Percentiles rank a stretch among this genome's conserved stretches.
phyloP scores from a whole-genome alignment of 37 sponge, comb jelly and placozoan genomes.

The Halisarca cf. caerulea region DNA sequence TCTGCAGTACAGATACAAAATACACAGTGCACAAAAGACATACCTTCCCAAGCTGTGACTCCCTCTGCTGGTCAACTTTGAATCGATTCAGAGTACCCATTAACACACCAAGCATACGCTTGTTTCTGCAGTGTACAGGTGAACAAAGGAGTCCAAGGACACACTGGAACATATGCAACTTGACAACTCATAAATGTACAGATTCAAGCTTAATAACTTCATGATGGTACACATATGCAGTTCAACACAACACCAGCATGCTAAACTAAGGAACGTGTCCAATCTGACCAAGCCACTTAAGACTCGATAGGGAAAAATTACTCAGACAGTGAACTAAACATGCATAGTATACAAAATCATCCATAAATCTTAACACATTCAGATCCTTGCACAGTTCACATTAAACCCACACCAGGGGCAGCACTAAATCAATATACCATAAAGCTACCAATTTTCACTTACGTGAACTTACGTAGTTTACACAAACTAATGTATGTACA shows the following conservation, averaged over 20 bases:
- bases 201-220: background rate
- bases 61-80: constrained; percentile 48
- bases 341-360: background rate
- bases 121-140: constrained; percentile 51
- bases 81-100: constrained; percentile 87
- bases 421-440: too few species aligned
- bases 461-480: too few species aligned
- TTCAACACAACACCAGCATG: too few species aligned
- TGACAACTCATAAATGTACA: background rate
- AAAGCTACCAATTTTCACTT: too few species aligned
- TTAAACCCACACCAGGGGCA: too few species aligned
- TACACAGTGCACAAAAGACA: background rate
- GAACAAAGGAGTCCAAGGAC: background rate
- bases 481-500: too few species aligned
- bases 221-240: too few species aligned
- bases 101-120: constrained; percentile 85
- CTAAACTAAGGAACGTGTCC: too few species aligned
- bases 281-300: background rate
- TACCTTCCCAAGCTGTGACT: constrained; percentile 55
- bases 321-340: background rate
- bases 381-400: too few species aligned
- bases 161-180: background rate
- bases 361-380: too few species aligned
- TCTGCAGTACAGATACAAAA: background rate
- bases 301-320: background rate